Base-by-base conservation (phyloP, 2,113 vertebrate genomes). In the Nematolebias whitei region DNA sequence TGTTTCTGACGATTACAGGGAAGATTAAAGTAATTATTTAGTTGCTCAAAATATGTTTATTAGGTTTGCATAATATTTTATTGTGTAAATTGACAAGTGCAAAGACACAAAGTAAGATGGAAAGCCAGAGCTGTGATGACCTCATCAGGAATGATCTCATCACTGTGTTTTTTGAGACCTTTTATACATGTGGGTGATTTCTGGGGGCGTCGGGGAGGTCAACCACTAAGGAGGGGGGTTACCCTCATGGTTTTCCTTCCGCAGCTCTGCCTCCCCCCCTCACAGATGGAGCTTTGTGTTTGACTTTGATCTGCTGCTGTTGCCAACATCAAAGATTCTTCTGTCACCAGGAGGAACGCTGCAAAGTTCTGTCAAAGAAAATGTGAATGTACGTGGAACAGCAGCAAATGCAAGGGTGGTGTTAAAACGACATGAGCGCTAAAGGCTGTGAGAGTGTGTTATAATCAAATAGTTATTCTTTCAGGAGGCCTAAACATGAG, bases 141-240 rank as follows among this genome's bases (percentile, higher is more conserved):
- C 75, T 89, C 85, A 89, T 86, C 77, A 12, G 52, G 64, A 61
- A 41, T 89, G 83, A 89, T 75, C 76, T 87, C 85, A 89, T 86
- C 78, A 1, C 13, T 58, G 59, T 29, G 14, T 59, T 66, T 26
- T 1, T 63, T 24, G 64, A 75, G 67, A 53, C 53, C 51, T 5
- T 47, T 62, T 62, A 32, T 70, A 45, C 60, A 49, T 70, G 75
- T 55, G 75, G 59, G 64, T 68, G 78, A 78, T 67, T 79, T 71
- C 73, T 66, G 12, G 41, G 26, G 22, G 48, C 19, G 9, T 20
- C 11, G 14, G 50, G 16, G 48, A 51, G 72, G 64, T 51, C 64
- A 55, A 20, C 20, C 58, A 38, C 47, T 78, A 49, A 59, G 50
- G 41, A 56, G 64, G 41, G 41, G 48, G 12, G 60, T 67, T 57